Base-by-base conservation (phyloP, 2,888 invertebrate species). In the Ennomos quercinarius region DNA sequence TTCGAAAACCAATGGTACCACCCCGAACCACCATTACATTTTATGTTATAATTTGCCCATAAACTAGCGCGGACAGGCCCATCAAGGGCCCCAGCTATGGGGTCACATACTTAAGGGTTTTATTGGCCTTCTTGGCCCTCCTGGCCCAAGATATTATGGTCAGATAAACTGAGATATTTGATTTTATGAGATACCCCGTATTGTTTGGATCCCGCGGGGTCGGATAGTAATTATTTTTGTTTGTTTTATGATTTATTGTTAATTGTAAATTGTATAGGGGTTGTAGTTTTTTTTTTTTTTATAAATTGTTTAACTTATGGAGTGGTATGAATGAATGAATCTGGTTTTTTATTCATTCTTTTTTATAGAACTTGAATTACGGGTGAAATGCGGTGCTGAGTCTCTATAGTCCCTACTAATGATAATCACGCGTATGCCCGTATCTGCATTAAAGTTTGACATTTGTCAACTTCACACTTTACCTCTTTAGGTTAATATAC, bases 11-110 rank as follows among this genome's bases (percentile, higher is more conserved):
- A 34, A 9, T 56, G 56, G 72, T 73, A 67, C 44, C 52, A 2
- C 57, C 17, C 63, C 27, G 50, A 46, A 47, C 57, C 54, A 69
- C 68, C 66, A 71, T 73, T 61, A 58, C 60, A 60, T 78, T 81
- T 78, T 76, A 78, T 77, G 76, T 77, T 79, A 78, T 80, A 80
- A 83, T 82, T 79, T 73, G 65, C 47, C 72, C 76, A 81, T 81
- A 82, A 81, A 82, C 74, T 72, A 78, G 66, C 73, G 71, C 64
- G 49, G 76, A 75, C 77, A 78, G 71, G 60, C 68, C 75, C 72
- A 77, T 81, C 77, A 76, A 49, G 72, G 70, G 68, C 65, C 66
- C 64, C 67, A 61, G 50, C 68, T 63, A 69, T 63, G 66, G 61
- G 68, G 67, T 70, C 64, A 67, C 63, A 67, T 66, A 66, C 56